Evolutionary conservation across 2,888 invertebrate genomes (phyloP), one percentile per base, ranked within the genome.

Genomic region (Diarsia mendica): DNA sequence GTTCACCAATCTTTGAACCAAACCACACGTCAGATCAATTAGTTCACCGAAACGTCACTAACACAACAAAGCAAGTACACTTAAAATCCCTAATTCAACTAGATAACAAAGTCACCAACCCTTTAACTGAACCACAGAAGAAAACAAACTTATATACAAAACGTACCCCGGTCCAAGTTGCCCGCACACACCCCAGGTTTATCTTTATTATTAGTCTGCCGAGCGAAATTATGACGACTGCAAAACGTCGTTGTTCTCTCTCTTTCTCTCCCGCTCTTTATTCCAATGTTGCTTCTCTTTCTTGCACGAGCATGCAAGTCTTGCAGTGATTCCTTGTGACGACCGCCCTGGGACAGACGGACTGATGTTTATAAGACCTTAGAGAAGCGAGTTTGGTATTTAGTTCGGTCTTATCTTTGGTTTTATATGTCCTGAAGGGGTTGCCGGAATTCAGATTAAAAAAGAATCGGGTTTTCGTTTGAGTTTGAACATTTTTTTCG

Each of bases 221-320:
- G 94, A 94, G 95, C 94, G 94, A 96, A 97, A 96, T 97, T 97
- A 96, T 96, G 97, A 97, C 97, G 95, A 97, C 97, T 96, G 96
- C 96, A 96, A 95, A 94, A 95, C 93, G 93, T 93, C 92, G 93
- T 82, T 83, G 75, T 61, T 79, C 89, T 79, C 77, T 93, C 94
- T 83, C 89, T 83, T 78, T 94, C 93, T 48, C 66, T 28, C 89
- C 39, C 48, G 10, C 0, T 8, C 28, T 39, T 13, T 60, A 58
- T 64, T 46, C 64, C 68, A 51, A 87, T 80, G 18, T 64, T n/a
- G 80, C 67, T 67, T 92, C 93, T 78, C 87, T 61, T 13, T 93
- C 90, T 53, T 64, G 67, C 90, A 58, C 89, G 85, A 88, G 89
- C 88, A 90, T 92, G 91, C 94, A 93, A 90, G 91, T 81, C 90